Conservation (phyloP, 2,888 invertebrate genomes). For the Furcula furcula region DNA sequence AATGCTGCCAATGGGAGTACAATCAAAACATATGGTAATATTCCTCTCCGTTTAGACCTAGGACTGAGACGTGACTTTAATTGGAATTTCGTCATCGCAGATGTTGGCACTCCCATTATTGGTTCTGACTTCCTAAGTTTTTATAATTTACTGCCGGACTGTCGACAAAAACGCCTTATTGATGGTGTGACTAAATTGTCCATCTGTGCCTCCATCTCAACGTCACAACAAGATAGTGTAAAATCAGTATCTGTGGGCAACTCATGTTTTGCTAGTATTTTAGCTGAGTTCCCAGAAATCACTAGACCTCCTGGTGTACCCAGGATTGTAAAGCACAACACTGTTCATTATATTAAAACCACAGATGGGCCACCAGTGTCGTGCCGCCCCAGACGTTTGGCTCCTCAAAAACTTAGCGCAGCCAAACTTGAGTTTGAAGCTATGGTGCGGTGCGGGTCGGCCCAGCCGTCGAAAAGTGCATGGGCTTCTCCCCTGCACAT, state of each 20-base stretch:
- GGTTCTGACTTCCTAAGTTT: slow-evolving; percentile 5
- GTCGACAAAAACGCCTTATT: background rate
- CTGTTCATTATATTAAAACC: slow-evolving; percentile 2
- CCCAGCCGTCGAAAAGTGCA: slow-evolving; percentile 4
- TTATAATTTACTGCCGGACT: slow-evolving; percentile 1
- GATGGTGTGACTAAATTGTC: background rate
- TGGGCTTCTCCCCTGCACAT: slow-evolving; percentile 7
- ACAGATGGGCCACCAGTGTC: slow-evolving; percentile 5
- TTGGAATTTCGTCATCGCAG: slow-evolving; percentile 4
- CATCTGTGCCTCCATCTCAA: background rate
- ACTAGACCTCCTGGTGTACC: slow-evolving; percentile 2
- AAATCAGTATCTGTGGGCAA: background rate
- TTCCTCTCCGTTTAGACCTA: slow-evolving; percentile 1
- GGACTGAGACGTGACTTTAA: slow-evolving; percentile 3
- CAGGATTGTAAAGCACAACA: background rate
- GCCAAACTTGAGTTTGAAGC: slow-evolving; percentile 4
- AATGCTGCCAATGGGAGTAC: slow-evolving; percentile 4
- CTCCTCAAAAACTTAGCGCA: background rate
- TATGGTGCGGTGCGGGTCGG: slow-evolving; percentile 5
- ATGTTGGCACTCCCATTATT: slow-evolving; percentile 5
- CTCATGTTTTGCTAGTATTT: background rate
- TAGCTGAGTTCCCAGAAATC: slow-evolving; percentile 2
- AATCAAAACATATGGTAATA: slow-evolving; percentile 3
- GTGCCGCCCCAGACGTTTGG: background rate
- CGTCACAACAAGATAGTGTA: background rate